These are phyloP conservation scores for Sciurus carolinensis DNA, from an alignment of 2,797 vertebrate species.

Conservation along the genomic window DNA sequence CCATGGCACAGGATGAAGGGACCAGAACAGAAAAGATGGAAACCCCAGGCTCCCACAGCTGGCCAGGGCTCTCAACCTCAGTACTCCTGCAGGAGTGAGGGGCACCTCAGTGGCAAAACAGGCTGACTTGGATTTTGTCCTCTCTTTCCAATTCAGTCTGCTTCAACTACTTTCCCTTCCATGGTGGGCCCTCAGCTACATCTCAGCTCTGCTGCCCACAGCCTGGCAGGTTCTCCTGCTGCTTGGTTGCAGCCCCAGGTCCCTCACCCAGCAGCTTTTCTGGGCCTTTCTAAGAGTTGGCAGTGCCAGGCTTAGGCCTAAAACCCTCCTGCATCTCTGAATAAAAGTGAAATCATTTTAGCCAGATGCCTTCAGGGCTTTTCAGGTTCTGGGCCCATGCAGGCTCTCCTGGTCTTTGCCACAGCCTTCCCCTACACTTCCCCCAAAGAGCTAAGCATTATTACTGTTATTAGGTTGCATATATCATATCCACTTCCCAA, in stretches of 20 bases:
- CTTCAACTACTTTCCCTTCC: neutral
- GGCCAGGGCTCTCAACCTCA: neutral
- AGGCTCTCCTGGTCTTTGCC: neutral
- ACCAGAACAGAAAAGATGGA: neutral
- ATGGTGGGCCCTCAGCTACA: neutral
- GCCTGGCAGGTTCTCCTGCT: neutral
- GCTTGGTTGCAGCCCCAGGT: neutral
- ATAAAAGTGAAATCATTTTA: neutral
- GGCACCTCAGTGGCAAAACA: neutral
- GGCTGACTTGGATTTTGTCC: neutral
- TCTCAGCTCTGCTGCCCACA: accelerated
- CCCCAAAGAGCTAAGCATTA: neutral
- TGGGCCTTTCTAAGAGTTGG: neutral
- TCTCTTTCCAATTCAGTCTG: neutral
- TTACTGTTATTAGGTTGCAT: too few relatives aligned
- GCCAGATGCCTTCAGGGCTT: neutral
- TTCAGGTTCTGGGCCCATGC: neutral
- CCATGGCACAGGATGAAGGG: neutral
- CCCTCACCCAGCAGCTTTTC: neutral
- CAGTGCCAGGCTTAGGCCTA: neutral
- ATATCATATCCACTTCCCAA: neutral
- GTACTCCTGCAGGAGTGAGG: neutral
- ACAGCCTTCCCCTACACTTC: neutral
- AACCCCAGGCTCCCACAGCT: neutral
- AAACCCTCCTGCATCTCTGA: neutral